phyloP scores from a whole-genome alignment of 2,888 invertebrate species.

The Acanthosepion esculentum region DNA sequence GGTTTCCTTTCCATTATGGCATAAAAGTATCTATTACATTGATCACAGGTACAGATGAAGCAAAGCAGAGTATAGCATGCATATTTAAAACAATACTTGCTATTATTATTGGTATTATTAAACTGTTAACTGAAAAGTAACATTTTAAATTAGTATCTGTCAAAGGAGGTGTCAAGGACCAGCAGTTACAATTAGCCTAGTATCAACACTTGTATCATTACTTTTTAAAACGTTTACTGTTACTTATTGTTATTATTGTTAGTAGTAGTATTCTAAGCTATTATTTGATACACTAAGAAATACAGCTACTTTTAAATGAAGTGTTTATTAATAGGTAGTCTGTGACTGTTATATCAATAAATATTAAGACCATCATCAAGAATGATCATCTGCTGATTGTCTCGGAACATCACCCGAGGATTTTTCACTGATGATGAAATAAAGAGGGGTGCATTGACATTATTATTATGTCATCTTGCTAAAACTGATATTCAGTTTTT shows the following conservation, averaged over 20 bases:
- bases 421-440: background rate
- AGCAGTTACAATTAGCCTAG: background rate
- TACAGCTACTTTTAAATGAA: background rate
- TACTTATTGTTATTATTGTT: background rate
- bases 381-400: background rate
- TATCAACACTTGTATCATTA: background rate
- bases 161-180: background rate
- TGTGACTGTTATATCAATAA: background rate
- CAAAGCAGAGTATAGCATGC: background rate
- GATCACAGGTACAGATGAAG: background rate
- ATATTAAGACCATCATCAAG: background rate
- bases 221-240: background rate
- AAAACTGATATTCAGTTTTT: constrained; percentile 10
- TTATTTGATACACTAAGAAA: background rate
- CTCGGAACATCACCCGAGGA: background rate
- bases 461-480: background rate
- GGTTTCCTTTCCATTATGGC: background rate
- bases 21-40: background rate
- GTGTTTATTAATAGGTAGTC: background rate
- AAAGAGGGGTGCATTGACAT: background rate
- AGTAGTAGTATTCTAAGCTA: background rate
- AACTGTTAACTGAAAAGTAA: background rate
- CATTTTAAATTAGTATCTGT: background rate
- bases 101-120: background rate
- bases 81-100: background rate